phyloP scores from a whole-genome alignment of 1,140 invertebrate species.

The Diorhabda carinulata region DNA sequence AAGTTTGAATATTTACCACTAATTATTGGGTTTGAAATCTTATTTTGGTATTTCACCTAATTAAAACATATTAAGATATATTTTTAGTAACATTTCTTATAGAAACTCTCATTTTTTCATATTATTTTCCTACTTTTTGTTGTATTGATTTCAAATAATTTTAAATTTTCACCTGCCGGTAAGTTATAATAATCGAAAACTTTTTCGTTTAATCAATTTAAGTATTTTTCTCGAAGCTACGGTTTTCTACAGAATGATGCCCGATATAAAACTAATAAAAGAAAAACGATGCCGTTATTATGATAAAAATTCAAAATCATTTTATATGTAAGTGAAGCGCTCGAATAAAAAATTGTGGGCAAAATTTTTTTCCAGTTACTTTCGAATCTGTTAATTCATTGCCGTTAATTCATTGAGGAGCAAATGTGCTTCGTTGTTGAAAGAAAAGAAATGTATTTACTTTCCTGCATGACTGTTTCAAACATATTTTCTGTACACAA shows the following conservation, averaged over 20 bases:
- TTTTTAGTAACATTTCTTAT: no score
- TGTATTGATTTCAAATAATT: no score
- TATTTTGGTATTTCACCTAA: no score
- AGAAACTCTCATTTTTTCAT: no score
- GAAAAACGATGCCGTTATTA: slow-evolving; percentile 74
- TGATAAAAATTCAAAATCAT: slow-evolving; percentile 81
- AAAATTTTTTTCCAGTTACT: slow-evolving; percentile 67
- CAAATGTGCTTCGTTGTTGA: slow-evolving; percentile 77
- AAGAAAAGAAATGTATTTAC: slow-evolving; percentile 54
- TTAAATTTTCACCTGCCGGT: slow-evolving; percentile 98
- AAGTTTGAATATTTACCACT: no score
- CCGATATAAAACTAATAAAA: slow-evolving; percentile 74
- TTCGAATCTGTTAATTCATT: slow-evolving; percentile 91
- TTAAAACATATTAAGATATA: no score
- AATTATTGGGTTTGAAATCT: no score
- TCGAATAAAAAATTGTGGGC: no score
- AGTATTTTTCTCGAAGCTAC: slow-evolving; percentile 60
- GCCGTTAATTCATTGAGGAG: slow-evolving; percentile 81
- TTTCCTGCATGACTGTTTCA: neutral
- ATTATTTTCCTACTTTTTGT: no score
- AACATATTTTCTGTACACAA: no score
- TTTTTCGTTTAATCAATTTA: no score
- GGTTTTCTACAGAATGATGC: slow-evolving; percentile 86
- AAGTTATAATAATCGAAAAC: no score
- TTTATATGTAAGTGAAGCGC: slow-evolving; percentile 82